Evolutionary conservation across 1,140 invertebrate genomes (phyloP), one percentile per base, ranked within the genome.

Genomic region (Lysiphlebus fabarum): DNA sequence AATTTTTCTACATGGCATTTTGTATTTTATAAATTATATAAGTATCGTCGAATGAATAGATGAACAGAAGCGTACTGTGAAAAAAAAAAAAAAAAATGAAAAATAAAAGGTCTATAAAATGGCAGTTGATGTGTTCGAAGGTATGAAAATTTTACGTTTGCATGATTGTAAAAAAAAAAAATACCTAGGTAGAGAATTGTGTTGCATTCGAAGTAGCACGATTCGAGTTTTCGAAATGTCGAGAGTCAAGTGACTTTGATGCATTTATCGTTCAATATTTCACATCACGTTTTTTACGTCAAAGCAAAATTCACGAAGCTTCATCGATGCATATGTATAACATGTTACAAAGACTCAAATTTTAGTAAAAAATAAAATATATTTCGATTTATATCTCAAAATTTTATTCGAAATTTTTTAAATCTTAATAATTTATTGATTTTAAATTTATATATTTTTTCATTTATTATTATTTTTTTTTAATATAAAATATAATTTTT

Each of bases 211-310:
- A 38, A 34, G 33, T 4, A 26, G 49, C 49, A 36, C 49, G 36
- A 51, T 40, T 51, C 49, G 6, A 36, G 8, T 36, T 11, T 36
- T 14, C 17, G 49, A 51, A 51, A 51, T 11, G 49, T 51, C 49
- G 36, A 51, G 17, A 26, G 49, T n/a, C 49, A 36, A 57, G 47
- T 57, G 47, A 57, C 56, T 57, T 57, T 57, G 56, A 57, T 50
- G 47, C 36, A 14, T 50, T 37, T 49, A 43, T 44, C 53, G 38
- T 33, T 51, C 49, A 51, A 51, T 51, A 48, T 50, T 57, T 49
- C 56, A 57, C 45, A 14, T 57, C 56, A 57, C 56, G 56, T 57
- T 42, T 38, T 38, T 38, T 37, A 11, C 38, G 14, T 49, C 14
- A 41, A 33, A 26, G 37, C 17, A 10, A 26, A 50, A 50, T 33